Evolutionary conservation across 35 echinoderm and acorn worm genomes (phyloP), one percentile per base, ranked within the genome.

Genomic region (Amphiura filiformis): DNA sequence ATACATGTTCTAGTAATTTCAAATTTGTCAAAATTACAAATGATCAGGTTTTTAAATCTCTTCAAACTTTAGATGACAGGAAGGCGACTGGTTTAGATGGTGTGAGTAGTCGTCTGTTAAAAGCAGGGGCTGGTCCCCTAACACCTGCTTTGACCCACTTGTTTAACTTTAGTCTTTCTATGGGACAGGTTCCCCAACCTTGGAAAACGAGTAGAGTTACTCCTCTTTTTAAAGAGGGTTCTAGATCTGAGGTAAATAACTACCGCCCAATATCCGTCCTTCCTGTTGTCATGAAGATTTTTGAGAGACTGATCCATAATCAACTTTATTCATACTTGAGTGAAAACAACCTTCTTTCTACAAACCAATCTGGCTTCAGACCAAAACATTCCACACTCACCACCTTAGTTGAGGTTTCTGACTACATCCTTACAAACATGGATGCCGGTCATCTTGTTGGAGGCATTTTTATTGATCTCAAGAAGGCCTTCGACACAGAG

Each of bases 191-290:
- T 22, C 87, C 87, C 23, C 41, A 35, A n/a, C 33, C 85, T 57
- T 91, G 82, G 82, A 91, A 91, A 37, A 42, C 30, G 0, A 32
- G 82, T 31, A 85, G 82, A 79, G 82, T 91, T 40, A 90, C 82
- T 0, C 82, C 75, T 36, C n/a, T 85, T 4, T 79, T 64, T 23
- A 91, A 91, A 79, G 82, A 77, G 9, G 81, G 89, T 56, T 40
- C 44, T 37, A 20, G 13, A 18, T 49, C 65, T 32, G 38, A 79
- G 9, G n/a, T 84, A 14, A 34, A 23, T 11, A 86, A 91, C 35
- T 91, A 91, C n/a, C 38, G 82, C 30, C 89, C 89, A 31, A 91
- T 91, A 3, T 91, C 89, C 40, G 89, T 91, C 14, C 1, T 91
- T 23, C 89, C 89, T 47, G 82, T 91, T 39, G 33, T 85, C 20